These are phyloP conservation scores for Diarsia brunnea DNA, from an alignment of 2,888 invertebrate genomes.

Conservation along the genomic window DNA sequence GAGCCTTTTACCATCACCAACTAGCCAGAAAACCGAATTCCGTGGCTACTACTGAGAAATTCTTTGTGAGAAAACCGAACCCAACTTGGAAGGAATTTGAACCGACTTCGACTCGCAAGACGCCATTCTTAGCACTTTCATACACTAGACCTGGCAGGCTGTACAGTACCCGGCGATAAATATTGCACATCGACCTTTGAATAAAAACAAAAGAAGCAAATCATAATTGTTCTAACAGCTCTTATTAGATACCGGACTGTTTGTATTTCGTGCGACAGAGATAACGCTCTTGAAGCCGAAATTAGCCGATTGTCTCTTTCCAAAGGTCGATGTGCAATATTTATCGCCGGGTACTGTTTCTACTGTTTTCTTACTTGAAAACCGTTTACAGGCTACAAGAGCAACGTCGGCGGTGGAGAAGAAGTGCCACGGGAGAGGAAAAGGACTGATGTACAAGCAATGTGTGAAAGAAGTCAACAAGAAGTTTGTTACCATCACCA, in stretches of 20 bases:
- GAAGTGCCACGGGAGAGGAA: slow-evolving; percentile 69
- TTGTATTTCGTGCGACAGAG: too few species aligned
- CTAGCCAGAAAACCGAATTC: background rate
- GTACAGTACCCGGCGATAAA: too few species aligned
- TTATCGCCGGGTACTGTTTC: too few species aligned
- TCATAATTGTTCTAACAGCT: too few species aligned
- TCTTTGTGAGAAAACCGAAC: background rate
- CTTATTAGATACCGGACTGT: too few species aligned
- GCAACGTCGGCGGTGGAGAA: slow-evolving; percentile 70
- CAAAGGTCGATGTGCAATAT: too few species aligned
- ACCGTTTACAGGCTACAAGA: slow-evolving; percentile 73
- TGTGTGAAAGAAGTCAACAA: slow-evolving; percentile 77
- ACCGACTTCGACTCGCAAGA: background rate
- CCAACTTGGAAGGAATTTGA: background rate
- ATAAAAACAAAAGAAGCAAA: too few species aligned
- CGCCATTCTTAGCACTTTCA: background rate
- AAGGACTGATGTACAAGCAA: slow-evolving; percentile 66
- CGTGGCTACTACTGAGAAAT: background rate
- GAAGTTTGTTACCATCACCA: slow-evolving; percentile 75
- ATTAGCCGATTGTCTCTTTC: too few species aligned
- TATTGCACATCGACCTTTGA: too few species aligned
- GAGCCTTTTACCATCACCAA: background rate
- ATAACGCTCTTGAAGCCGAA: too few species aligned
- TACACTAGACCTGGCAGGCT: background rate
- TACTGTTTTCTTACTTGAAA: background rate